A percentile compares a stretch with the other conserved stretches of the same genome.
Evolutionary conservation across 2,888 invertebrate species (phyloP).

Genomic region (Alentia gelatinosa): DNA sequence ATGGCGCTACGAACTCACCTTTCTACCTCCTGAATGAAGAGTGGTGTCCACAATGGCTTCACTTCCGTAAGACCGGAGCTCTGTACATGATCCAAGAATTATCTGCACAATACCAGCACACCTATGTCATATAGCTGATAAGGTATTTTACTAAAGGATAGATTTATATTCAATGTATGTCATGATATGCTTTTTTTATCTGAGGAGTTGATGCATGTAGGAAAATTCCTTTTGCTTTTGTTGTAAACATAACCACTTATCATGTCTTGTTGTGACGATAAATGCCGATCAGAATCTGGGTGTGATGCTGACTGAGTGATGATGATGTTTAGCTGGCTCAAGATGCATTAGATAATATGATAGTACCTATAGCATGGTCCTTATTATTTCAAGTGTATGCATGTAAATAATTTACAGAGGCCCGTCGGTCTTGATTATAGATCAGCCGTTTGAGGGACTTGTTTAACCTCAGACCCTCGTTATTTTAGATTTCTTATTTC

Average conservation of each 20-base stretch:
- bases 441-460: too few species aligned
- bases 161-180: neutral
- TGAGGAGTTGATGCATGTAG: neutral
- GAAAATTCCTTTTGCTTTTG: neutral
- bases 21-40: neutral
- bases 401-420: neutral
- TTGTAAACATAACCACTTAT: constrained; percentile 18
- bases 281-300: neutral
- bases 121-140: neutral
- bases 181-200: neutral
- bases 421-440: too few species aligned
- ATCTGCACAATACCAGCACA: neutral
- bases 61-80: neutral
- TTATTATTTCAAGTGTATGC: neutral
- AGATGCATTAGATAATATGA: neutral
- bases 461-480: too few species aligned
- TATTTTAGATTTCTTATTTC: too few species aligned
- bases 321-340: neutral
- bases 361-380: neutral
- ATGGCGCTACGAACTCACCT: neutral
- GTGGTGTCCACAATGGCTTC: constrained; percentile 3
- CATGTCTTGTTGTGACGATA: neutral
- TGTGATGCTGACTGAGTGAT: neutral
- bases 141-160: neutral
- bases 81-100: neutral